phyloP scores from a whole-genome alignment of 2,797 vertebrate species.

The Protonibea diacanthus region DNA sequence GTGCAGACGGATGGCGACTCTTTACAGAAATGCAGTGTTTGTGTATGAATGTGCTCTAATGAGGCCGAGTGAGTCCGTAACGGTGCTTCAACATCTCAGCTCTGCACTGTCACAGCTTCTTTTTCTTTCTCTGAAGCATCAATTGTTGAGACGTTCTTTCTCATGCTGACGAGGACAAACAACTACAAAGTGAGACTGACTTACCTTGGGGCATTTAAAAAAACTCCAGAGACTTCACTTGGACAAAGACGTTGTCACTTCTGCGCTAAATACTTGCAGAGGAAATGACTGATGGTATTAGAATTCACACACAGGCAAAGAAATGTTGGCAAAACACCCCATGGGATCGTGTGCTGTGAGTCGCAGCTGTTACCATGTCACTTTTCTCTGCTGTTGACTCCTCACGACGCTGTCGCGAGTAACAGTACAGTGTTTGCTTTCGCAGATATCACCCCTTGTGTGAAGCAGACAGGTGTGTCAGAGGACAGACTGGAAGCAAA shows the following conservation, averaged over 20 bases:
- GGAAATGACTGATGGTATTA: constrained; percentile 25
- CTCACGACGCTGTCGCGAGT: neutral
- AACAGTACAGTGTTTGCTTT: constrained; percentile 1
- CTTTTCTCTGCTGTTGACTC: constrained; percentile 21
- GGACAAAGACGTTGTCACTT: constrained; percentile 48
- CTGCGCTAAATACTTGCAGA: constrained; percentile 34
- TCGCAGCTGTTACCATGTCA: constrained; percentile 37
- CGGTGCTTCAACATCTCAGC: neutral
- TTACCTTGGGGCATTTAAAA: constrained; percentile 38
- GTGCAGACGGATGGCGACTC: constrained; percentile 8
- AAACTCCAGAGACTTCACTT: constrained; percentile 34
- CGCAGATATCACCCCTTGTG: neutral
- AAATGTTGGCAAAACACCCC: constrained; percentile 25
- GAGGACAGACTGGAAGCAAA: neutral
- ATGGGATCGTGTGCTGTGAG: constrained; percentile 12
- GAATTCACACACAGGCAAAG: constrained; percentile 19
- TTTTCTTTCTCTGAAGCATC: constrained; percentile 21
- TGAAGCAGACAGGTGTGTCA: constrained; percentile 32
- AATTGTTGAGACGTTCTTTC: constrained; percentile 13
- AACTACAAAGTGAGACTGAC: constrained; percentile 18
- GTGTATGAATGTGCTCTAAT: constrained; percentile 33
- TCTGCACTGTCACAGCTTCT: constrained; percentile 27
- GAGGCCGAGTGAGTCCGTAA: constrained; percentile 30
- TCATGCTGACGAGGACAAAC: constrained; percentile 33
- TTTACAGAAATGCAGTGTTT: neutral